Evolutionary conservation across 2,888 invertebrate genomes (phyloP).

Genomic region (Eucera pruinosa): DNA sequence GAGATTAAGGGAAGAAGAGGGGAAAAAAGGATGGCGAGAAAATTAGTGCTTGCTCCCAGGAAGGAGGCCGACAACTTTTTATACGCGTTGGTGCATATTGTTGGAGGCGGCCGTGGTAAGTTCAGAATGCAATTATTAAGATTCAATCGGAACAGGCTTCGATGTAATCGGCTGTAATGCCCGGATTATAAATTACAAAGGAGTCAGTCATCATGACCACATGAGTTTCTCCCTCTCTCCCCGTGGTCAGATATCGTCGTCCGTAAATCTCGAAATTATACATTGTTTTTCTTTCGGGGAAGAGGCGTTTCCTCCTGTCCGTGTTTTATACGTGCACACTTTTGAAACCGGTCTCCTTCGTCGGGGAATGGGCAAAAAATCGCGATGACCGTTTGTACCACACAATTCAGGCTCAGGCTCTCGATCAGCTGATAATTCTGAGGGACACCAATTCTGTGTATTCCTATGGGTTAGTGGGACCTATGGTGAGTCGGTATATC

Average conservation of each 20-base stretch:
- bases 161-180: constrained; percentile 33
- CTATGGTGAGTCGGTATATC: no score
- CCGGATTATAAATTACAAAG: constrained; percentile 41
- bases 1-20: neutral
- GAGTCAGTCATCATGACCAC: constrained; percentile 2
- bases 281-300: constrained; percentile 36
- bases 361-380: neutral
- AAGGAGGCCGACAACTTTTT: constrained; percentile 26
- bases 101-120: constrained; percentile 18
- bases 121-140: constrained; percentile 40
- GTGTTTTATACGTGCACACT: constrained; percentile 30
- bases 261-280: constrained; percentile 42
- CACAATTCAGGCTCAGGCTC: neutral
- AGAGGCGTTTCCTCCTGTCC: constrained; percentile 17
- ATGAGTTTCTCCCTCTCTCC: neutral
- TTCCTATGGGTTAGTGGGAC: no score
- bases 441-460: constrained; percentile 14
- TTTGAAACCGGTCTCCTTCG: constrained; percentile 37
- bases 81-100: constrained; percentile 15
- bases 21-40: constrained; percentile 23
- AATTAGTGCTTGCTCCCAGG: constrained; percentile 31
- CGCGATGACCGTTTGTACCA: neutral
- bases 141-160: constrained; percentile 25
- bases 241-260: constrained; percentile 9
- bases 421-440: constrained; percentile 36